A percentile compares a stretch with the other conserved stretches of the same genome.
These are phyloP conservation scores for Acromyrmex echinatior DNA, from an alignment of 1,140 invertebrate species.

Conservation along the genomic window DNA sequence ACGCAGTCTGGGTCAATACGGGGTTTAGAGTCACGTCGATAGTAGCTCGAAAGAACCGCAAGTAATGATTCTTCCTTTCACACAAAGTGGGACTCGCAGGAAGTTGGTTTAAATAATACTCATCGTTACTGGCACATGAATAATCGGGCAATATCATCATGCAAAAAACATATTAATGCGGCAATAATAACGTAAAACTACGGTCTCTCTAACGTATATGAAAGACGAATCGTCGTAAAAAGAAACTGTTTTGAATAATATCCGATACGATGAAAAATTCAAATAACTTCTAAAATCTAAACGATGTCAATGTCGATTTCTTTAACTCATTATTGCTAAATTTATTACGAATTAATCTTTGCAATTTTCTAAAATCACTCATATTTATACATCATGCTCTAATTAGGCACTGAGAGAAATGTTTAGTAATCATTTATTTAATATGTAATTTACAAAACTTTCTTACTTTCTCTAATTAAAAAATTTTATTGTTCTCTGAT, in stretches of 20 bases:
- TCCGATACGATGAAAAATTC: neutral
- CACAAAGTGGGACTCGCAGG: slow-evolving; percentile 52
- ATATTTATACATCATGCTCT: too few relatives aligned
- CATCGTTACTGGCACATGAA: slow-evolving; percentile 51
- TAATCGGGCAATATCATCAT: slow-evolving; percentile 27
- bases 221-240: neutral
- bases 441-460: too few relatives aligned
- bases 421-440: too few relatives aligned
- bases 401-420: too few relatives aligned
- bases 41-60: slow-evolving; percentile 50
- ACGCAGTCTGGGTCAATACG: slow-evolving; percentile 49
- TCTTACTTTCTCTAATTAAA: too few relatives aligned
- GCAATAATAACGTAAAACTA: neutral
- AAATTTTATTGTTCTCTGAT: too few relatives aligned
- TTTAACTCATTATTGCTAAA: neutral
- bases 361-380: too few relatives aligned
- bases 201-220: neutral
- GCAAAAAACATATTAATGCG: slow-evolving; percentile 16
- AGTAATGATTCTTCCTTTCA: slow-evolving; percentile 62
- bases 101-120: slow-evolving; percentile 57
- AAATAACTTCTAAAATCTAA: neutral
- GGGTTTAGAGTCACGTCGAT: slow-evolving; percentile 24
- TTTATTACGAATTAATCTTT: too few relatives aligned
- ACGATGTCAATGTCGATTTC: neutral
- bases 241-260: neutral